Percentiles rank a stretch among this genome's conserved stretches.
Evolutionary conservation across 2,888 invertebrate genomes (phyloP).

Genomic region (Zelleria hepariella): DNA sequence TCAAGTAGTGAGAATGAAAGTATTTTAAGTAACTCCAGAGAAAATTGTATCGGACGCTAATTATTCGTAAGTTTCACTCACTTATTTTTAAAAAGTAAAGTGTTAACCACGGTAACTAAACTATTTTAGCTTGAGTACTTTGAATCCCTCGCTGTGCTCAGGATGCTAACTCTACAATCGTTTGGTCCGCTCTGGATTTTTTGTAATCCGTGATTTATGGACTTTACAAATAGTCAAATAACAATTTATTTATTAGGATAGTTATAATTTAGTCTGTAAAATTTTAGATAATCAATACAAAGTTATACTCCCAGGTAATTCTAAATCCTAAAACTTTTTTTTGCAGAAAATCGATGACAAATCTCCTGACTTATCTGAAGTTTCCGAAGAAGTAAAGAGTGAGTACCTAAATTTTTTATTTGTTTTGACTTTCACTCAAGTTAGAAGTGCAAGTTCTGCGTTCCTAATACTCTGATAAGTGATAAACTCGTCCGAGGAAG

Average conservation of each 20-base stretch:
- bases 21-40: too few relatives aligned
- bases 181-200: too few relatives aligned
- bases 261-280: neutral
- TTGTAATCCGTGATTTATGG: neutral
- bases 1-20: too few relatives aligned
- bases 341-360: conserved; percentile 45
- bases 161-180: too few relatives aligned
- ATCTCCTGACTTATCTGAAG: conserved; percentile 33
- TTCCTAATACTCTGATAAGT: neutral
- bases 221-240: neutral
- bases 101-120: too few relatives aligned
- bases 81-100: too few relatives aligned
- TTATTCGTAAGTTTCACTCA: too few relatives aligned
- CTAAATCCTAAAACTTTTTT: neutral
- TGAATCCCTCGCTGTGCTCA: too few relatives aligned
- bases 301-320: neutral
- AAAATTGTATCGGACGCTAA: too few relatives aligned
- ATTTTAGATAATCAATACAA: neutral
- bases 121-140: too few relatives aligned
- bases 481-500: neutral
- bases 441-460: neutral
- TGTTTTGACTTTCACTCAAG: neutral
- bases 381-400: conserved; percentile 30
- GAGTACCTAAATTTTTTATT: neutral
- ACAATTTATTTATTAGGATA: neutral